These are phyloP conservation scores for Sturmia bella DNA, from an alignment of 2,888 invertebrate genomes.

Conservation along the genomic window DNA sequence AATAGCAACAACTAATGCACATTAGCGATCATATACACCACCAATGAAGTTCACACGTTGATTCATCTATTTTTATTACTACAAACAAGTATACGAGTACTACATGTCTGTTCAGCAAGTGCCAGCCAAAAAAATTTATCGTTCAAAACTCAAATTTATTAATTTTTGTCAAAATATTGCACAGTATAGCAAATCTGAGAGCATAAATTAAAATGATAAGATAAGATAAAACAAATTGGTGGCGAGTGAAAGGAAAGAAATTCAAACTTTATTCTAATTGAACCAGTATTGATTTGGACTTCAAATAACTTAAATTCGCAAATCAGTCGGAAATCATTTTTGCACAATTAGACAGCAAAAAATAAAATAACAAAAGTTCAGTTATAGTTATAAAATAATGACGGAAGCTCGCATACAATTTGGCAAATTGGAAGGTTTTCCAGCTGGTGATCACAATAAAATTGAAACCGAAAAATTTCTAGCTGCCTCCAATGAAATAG, in stretches of 20 bases:
- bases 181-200: background rate
- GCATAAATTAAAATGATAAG: conserved; percentile 35
- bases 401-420: conserved; percentile 77
- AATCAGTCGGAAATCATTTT: background rate
- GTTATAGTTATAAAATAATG: conserved; percentile 38
- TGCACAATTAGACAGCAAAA: background rate
- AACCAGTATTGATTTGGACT: conserved; percentile 38
- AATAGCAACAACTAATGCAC: background rate
- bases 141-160: conserved; percentile 13
- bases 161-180: conserved; percentile 11
- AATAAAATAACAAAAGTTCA: background rate
- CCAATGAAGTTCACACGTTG: conserved; percentile 12
- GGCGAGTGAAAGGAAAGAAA: conserved; percentile 3
- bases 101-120: conserved; percentile 24
- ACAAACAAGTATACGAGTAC: background rate
- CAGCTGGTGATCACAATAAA: conserved; percentile 84
- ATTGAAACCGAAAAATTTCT: conserved; percentile 85
- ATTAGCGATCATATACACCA: conserved; percentile 23
- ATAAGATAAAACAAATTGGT: conserved; percentile 2
- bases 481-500: conserved; percentile 84
- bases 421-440: conserved; percentile 82
- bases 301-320: background rate
- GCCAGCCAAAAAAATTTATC: conserved; percentile 41
- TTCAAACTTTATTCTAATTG: conserved; percentile 32
- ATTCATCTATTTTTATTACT: conserved; percentile 10